A percentile compares a stretch with the other conserved stretches of the same genome.
Conservation (phyloP, 2,797 vertebrate species). For the Scleropages formosus region DNA sequence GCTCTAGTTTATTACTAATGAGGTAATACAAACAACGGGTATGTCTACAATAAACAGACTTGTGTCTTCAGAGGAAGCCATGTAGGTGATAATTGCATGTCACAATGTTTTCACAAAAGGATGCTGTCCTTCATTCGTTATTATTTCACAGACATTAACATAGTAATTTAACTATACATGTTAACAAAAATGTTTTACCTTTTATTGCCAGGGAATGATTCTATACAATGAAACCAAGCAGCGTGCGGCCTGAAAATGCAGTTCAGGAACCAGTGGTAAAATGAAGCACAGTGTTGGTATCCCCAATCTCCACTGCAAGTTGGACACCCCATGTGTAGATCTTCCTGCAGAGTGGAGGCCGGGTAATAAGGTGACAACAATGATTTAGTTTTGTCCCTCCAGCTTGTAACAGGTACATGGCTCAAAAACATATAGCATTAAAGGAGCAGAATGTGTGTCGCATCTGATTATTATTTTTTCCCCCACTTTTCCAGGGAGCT, state of each 20-base stretch:
- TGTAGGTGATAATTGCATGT: background rate
- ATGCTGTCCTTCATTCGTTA: constrained; percentile 3
- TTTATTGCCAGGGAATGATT: constrained; percentile 15
- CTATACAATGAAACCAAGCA: too few species aligned
- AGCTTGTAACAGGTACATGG: constrained; percentile 80
- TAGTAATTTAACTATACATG: too few species aligned
- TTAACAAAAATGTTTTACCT: background rate
- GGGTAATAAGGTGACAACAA: constrained; percentile 88
- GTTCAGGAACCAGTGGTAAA: constrained; percentile 52
- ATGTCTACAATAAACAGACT: background rate
- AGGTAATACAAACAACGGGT: constrained; percentile 3
- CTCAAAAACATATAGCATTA: constrained; percentile 90
- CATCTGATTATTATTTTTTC: constrained; percentile 87
- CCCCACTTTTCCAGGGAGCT: constrained; percentile 92
- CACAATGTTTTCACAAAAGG: background rate
- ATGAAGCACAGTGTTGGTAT: constrained; percentile 73
- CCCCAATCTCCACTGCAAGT: constrained; percentile 71
- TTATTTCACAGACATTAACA: background rate
- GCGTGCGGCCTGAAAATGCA: too few species aligned
- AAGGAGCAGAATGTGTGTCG: constrained; percentile 86
- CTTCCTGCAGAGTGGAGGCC: constrained; percentile 76
- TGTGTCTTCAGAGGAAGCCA: background rate
- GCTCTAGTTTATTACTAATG: background rate
- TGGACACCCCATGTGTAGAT: constrained; percentile 81
- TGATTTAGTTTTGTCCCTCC: constrained; percentile 88